A percentile compares a stretch with the other conserved stretches of the same genome.
phyloP scores from a whole-genome alignment of 2,888 invertebrate species.

The Schizaphis graminum region DNA sequence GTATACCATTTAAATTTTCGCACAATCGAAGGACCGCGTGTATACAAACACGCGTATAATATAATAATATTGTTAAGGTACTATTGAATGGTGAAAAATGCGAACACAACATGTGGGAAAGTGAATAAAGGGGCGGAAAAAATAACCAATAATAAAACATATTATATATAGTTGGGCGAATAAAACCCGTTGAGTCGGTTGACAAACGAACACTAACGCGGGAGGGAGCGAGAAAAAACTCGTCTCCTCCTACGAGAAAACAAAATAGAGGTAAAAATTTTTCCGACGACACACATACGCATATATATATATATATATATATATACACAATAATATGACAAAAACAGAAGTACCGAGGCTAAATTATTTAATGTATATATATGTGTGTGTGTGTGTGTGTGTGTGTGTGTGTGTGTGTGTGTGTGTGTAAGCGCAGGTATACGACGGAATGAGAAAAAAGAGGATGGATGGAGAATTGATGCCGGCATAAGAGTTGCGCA shows the following conservation, averaged over 20 bases:
- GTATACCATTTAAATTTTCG: neutral
- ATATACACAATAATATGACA: slow-evolving; percentile 63
- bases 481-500: neutral
- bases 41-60: slow-evolving; percentile 2
- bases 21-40: neutral
- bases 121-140: slow-evolving; percentile 40
- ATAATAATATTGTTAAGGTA: slow-evolving; percentile 13
- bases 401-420: neutral
- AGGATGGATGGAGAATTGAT: neutral
- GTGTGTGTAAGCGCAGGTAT: neutral
- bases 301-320: slow-evolving; percentile 57
- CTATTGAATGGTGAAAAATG: slow-evolving; percentile 39
- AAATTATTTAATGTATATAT: slow-evolving; percentile 33
- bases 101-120: neutral
- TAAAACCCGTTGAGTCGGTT: slow-evolving; percentile 45
- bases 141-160: slow-evolving; percentile 23
- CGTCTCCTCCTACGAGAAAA: slow-evolving; percentile 44
- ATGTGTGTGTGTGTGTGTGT: neutral
- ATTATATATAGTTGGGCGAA: neutral
- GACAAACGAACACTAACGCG: slow-evolving; percentile 14
- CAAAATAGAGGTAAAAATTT: slow-evolving; percentile 52
- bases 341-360: slow-evolving; percentile 48
- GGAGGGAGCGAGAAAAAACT: neutral
- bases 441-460: neutral
- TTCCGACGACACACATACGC: neutral